These are phyloP conservation scores for Scrobipalpa atriplicella DNA, from an alignment of 2,888 invertebrate species.

Conservation along the genomic window DNA sequence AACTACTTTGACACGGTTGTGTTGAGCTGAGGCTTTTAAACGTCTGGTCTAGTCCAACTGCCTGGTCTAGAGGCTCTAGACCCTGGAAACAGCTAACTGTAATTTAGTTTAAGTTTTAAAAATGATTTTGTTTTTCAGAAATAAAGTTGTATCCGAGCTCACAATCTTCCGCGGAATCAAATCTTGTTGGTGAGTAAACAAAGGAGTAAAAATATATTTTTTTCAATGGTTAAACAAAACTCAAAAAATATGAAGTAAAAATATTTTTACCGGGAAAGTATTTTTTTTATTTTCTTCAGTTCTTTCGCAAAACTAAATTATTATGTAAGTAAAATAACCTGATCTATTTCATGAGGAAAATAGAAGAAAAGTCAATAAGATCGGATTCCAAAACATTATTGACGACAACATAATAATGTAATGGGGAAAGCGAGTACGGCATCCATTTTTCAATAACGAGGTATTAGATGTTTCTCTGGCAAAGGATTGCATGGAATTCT, in stretches of 20 bases:
- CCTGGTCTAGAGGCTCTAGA: too few relatives aligned
- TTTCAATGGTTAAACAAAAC: too few relatives aligned
- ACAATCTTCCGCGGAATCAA: conserved; percentile 53
- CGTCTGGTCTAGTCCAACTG: too few relatives aligned
- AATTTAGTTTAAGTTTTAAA: not conserved
- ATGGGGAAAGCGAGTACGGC: not conserved
- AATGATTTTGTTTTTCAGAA: conserved; percentile 15
- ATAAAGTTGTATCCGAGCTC: conserved; percentile 52
- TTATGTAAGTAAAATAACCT: not conserved
- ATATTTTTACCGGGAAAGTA: too few relatives aligned
- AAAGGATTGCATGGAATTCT: not conserved
- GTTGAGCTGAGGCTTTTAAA: too few relatives aligned
- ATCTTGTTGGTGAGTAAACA: conserved; percentile 43
- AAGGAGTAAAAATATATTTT: not conserved
- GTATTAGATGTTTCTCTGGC: conserved; percentile 19
- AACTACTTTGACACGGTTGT: too few relatives aligned
- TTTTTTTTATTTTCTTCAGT: too few relatives aligned
- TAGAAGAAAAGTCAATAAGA: not conserved
- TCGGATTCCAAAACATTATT: not conserved
- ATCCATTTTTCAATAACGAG: conserved; percentile 8
- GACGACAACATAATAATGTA: not conserved
- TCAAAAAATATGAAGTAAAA: too few relatives aligned
- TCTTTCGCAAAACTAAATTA: too few relatives aligned
- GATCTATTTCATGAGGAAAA: not conserved
- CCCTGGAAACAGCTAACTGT: too few relatives aligned